Evolutionary conservation across 2,113 vertebrate genomes (phyloP).

Genomic region (Chelonoidis abingdonii): DNA sequence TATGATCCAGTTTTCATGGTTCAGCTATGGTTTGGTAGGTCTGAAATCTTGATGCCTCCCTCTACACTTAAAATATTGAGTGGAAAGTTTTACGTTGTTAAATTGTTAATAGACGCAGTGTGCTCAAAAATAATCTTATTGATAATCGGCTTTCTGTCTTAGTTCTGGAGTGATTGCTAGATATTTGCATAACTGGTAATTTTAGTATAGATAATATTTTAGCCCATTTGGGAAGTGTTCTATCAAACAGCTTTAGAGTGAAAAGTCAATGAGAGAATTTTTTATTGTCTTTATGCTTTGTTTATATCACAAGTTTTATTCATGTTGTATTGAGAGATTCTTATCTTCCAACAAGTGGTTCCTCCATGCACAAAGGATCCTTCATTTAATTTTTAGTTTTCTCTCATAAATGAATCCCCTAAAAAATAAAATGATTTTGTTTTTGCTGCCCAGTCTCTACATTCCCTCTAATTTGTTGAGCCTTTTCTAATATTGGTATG

Average conservation of each 20-base stretch:
- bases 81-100: constrained; percentile 44
- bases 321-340: neutral
- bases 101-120: constrained; percentile 63
- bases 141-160: constrained; percentile 66
- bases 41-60: constrained; percentile 11
- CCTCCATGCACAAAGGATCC: accelerated
- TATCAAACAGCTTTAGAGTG: neutral
- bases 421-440: accelerated
- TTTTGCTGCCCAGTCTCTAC: neutral
- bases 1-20: neutral
- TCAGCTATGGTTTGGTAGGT: neutral
- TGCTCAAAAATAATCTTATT: constrained; percentile 50
- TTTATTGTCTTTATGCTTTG: neutral
- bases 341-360: neutral
- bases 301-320: neutral
- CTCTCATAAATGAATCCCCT: neutral
- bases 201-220: neutral
- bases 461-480: neutral
- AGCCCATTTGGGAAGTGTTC: constrained; percentile 3
- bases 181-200: constrained; percentile 7
- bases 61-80: constrained; percentile 31
- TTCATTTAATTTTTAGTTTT: neutral
- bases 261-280: neutral
- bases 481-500: neutral
- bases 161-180: neutral